Base-by-base conservation (phyloP, 2,113 vertebrate genomes). In the Cnemophilus loriae region DNA sequence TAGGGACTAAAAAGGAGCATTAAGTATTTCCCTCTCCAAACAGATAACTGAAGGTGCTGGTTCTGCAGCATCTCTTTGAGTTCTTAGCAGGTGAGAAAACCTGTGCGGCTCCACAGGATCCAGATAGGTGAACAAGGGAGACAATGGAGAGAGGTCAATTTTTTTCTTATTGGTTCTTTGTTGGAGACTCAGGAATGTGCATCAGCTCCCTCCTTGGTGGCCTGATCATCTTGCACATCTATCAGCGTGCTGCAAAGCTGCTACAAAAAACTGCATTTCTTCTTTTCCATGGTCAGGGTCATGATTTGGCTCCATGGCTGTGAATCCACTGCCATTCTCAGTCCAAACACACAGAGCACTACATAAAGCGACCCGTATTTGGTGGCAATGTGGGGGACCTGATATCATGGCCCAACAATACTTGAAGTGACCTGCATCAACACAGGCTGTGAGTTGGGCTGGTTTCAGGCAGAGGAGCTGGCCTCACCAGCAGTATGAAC, bases 21-120 rank as follows among this genome's bases (percentile, higher is more conserved):
- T 26, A 64, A 64, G 13, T n/a, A 73, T 13, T 81, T 74, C 26
- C 12, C 8, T 2, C 32, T 65, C 11, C 39, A 80, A 80, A 60
- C 21, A 17, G 27, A 26, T 4, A 75, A 17, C 4, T 1, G 0
- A 73, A 8, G 11, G 35, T 1, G 0, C 5, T 64, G 60, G 13
- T 9, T 47, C 57, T 74, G 18, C 39, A 81, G 24, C 33, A 39
- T 7, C 20, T 61, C 1, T 46, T 64, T 74, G 44, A 27, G 35
- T 59, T 17, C 12, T 67, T 68, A 87, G 21, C 12, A 59, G 35
- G 30, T 30, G 59, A 57, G 41, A 69, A 77, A 77, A 76, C 5
- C 32, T 44, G 20, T 47, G 33, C 37, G 11, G 16, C 5, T 80
- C 4, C 1, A 1, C 20, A 65, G 27, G 20, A 65, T 61, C 18